phyloP scores from a whole-genome alignment of 2,113 vertebrate genomes.

The Oreocharis arfaki region DNA sequence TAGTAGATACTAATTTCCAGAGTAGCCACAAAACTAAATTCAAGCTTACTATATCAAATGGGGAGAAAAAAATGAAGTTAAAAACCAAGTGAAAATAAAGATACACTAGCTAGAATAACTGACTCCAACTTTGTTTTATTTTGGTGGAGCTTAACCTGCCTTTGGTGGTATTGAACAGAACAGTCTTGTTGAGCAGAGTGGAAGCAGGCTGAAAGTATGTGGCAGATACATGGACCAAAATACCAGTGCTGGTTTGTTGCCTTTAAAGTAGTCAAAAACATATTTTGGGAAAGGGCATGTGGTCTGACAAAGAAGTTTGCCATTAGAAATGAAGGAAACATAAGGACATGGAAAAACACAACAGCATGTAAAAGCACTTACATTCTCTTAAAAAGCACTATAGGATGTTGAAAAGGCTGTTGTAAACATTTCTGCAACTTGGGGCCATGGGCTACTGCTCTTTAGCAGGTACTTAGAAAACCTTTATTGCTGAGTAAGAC shows the following conservation, averaged over 20 bases:
- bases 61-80: not conserved
- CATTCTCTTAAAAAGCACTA: not conserved
- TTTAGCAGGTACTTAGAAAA: not conserved
- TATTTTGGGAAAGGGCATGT: not conserved
- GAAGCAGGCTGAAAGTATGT: not conserved
- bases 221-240: not conserved
- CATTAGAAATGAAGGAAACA: not conserved
- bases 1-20: not conserved
- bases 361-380: not conserved
- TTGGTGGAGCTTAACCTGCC: not conserved
- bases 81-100: not conserved
- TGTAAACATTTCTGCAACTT: not conserved
- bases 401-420: not conserved
- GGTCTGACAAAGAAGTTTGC: not conserved
- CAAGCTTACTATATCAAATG: not conserved
- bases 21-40: not conserved
- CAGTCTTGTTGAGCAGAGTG: not conserved
- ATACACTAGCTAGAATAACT: not conserved
- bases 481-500: not conserved
- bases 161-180: not conserved
- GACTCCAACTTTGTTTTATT: not conserved
- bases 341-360: not conserved
- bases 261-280: not conserved
- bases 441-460: fast-evolving
- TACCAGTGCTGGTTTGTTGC: not conserved